These are phyloP conservation scores for Neopelma chrysocephalum DNA, from an alignment of 2,797 vertebrate genomes.

Conservation along the genomic window DNA sequence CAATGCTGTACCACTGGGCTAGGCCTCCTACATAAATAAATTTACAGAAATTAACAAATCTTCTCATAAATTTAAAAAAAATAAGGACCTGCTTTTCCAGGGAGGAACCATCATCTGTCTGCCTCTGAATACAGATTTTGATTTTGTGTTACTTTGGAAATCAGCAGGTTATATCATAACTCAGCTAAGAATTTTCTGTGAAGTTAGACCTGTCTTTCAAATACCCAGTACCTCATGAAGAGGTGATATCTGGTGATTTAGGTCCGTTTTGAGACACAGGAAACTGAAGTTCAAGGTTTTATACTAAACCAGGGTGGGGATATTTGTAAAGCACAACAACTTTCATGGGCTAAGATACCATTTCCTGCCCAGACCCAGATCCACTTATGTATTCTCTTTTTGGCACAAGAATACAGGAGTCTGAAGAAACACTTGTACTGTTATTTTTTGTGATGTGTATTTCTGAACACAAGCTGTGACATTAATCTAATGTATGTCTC, in stretches of 20 bases:
- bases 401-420: background rate
- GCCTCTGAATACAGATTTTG: background rate
- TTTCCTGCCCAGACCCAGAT: background rate
- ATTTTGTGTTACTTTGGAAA: background rate
- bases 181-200: background rate
- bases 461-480: slow-evolving; percentile 49
- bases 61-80: background rate
- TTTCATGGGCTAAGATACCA: background rate
- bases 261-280: background rate
- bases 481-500: slow-evolving; percentile 45
- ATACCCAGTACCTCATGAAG: background rate
- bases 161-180: background rate
- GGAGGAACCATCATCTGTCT: rapidly evolving
- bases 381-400: background rate
- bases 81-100: background rate
- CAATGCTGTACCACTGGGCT: background rate
- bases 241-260: background rate
- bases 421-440: slow-evolving; percentile 11
- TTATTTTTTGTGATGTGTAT: slow-evolving; percentile 48
- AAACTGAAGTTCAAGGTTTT: background rate
- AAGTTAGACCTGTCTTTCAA: background rate
- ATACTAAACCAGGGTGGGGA: background rate
- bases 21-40: background rate
- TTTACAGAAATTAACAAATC: background rate
- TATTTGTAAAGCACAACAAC: background rate